Percentiles rank a stretch among this genome's conserved stretches.
Evolutionary conservation across 2,888 invertebrate species (phyloP).

Genomic region (Microchrysa polita): DNA sequence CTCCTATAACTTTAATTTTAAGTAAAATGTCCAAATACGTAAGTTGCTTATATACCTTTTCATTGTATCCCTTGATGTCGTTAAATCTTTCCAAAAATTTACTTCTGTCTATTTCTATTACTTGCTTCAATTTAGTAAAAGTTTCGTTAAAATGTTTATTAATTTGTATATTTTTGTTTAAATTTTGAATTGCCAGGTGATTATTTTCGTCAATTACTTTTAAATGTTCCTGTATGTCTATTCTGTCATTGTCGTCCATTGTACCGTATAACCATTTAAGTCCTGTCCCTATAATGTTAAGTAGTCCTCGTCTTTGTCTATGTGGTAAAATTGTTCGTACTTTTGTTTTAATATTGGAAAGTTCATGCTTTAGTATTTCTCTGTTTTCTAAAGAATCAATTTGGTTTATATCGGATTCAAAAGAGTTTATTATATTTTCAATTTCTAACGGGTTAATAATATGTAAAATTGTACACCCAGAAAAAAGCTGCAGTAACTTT

Average conservation of each 20-base stretch:
- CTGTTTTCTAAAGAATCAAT: neutral
- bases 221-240: slow-evolving; percentile 23
- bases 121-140: slow-evolving; percentile 6
- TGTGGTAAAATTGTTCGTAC: neutral
- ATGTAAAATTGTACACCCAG: slow-evolving; percentile 27
- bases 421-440: neutral
- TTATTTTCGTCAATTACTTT: too few relatives aligned
- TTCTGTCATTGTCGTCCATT: slow-evolving; percentile 16
- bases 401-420: neutral
- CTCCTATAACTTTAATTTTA: too few relatives aligned
- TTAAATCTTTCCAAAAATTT: too few relatives aligned
- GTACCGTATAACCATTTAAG: neutral
- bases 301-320: neutral
- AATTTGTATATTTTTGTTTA: slow-evolving; percentile 39
- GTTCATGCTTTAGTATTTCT: neutral
- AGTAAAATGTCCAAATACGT: too few relatives aligned
- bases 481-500: too few relatives aligned
- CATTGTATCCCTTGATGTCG: too few relatives aligned
- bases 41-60: too few relatives aligned
- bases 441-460: slow-evolving; percentile 20
- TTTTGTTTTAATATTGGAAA: neutral
- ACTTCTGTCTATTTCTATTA: neutral
- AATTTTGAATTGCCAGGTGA: neutral
- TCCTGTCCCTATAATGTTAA: slow-evolving; percentile 25
- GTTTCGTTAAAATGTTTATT: slow-evolving; percentile 42